Evolutionary conservation across 2,113 vertebrate genomes (phyloP).

Genomic region (Donacobius atricapilla): DNA sequence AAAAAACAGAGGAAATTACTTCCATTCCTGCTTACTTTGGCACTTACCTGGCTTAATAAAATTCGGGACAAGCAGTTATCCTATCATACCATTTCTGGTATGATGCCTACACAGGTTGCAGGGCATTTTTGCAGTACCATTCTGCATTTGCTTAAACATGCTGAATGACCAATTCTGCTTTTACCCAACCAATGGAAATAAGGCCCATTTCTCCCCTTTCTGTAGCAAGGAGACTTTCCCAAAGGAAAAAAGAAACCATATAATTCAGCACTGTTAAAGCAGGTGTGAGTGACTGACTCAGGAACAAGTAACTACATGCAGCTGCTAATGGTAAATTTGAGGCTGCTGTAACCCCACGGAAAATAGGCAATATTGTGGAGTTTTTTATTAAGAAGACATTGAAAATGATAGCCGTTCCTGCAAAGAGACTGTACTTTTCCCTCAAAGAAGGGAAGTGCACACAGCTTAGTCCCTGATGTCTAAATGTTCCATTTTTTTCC

Average conservation of each 20-base stretch:
- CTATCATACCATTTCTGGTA: background rate
- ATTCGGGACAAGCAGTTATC: background rate
- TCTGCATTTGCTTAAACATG: background rate
- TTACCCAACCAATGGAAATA: background rate
- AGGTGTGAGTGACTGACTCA: background rate
- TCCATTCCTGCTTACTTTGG: background rate
- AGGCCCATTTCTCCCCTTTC: background rate
- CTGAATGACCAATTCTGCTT: background rate
- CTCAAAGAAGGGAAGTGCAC: background rate
- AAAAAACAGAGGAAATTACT: background rate
- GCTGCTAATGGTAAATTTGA: background rate
- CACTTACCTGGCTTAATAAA: background rate
- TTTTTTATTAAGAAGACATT: background rate
- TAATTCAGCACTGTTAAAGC: background rate
- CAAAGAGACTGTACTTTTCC: background rate
- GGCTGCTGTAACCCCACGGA: background rate
- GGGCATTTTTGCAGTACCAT: background rate
- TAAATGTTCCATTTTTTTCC: background rate
- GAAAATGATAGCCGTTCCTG: background rate
- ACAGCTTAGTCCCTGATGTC: fast-evolving
- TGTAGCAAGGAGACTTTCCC: background rate
- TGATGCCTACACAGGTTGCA: background rate
- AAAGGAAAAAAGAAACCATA: background rate
- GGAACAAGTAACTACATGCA: background rate
- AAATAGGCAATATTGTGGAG: background rate